Conservation (phyloP, 1,140 invertebrate species). For the Lepidurus packardi region DNA sequence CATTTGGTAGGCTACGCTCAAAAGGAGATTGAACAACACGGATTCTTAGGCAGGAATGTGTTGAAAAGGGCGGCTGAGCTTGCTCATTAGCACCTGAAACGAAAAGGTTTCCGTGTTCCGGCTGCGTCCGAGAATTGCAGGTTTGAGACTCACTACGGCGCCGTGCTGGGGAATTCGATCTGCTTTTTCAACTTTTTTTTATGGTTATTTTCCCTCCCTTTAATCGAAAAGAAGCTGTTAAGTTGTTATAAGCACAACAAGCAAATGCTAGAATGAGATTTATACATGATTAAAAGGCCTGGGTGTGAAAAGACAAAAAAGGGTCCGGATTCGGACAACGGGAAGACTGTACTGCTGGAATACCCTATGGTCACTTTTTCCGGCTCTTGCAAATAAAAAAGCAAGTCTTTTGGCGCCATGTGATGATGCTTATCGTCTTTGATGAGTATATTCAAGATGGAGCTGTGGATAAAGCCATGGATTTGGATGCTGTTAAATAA, state of each 20-base stretch:
- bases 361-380: neutral
- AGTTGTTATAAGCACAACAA: neutral
- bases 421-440: no score
- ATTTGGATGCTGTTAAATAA: no score
- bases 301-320: neutral
- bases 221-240: neutral
- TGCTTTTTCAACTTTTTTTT: neutral
- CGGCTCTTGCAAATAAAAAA: no score
- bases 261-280: neutral
- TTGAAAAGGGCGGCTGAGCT: neutral
- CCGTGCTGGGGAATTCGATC: neutral
- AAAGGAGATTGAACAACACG: neutral
- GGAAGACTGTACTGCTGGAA: neutral
- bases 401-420: no score
- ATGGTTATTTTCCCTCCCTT: no score
- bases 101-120: neutral
- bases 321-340: neutral
- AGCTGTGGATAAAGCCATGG: no score
- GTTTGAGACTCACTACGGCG: neutral
- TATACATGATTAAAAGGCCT: neutral
- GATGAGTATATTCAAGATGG: no score
- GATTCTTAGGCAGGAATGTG: neutral
- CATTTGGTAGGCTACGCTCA: neutral
- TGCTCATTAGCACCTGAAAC: conserved; percentile 9
- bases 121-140: neutral